phyloP scores from a whole-genome alignment of 2,113 vertebrate genomes.

The Gavia stellata region DNA sequence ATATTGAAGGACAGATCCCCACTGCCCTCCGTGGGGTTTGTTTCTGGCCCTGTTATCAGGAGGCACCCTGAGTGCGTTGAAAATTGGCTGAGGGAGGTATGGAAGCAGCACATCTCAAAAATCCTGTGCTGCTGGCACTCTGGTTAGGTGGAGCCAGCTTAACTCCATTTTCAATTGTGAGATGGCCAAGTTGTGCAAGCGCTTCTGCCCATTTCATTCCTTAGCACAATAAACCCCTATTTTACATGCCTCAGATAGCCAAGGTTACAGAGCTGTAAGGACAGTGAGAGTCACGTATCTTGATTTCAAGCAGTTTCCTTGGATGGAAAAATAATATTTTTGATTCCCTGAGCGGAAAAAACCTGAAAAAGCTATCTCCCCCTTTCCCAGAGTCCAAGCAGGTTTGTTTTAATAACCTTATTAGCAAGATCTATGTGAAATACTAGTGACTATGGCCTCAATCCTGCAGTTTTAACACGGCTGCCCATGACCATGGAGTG shows the following conservation, averaged over 20 bases:
- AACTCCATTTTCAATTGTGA: slow-evolving; percentile 42
- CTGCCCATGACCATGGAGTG: not conserved
- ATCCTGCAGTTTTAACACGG: not conserved
- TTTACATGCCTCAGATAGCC: slow-evolving; percentile 18
- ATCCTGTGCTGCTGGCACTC: slow-evolving; percentile 17
- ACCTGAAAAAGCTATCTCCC: not conserved
- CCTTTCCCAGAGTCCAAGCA: not conserved
- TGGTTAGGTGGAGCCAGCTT: slow-evolving; percentile 43
- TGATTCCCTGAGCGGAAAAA: not conserved
- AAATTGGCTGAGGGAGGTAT: slow-evolving; percentile 24
- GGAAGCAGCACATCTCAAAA: slow-evolving; percentile 30
- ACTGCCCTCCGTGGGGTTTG: not conserved
- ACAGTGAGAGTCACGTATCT: slow-evolving; percentile 12
- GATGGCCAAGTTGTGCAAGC: slow-evolving; percentile 1
- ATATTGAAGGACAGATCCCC: slow-evolving; percentile 15
- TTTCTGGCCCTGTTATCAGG: slow-evolving; percentile 18
- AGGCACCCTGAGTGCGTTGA: slow-evolving; percentile 1
- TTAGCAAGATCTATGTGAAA: not conserved
- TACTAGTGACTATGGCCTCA: not conserved
- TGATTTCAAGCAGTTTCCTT: slow-evolving; percentile 42
- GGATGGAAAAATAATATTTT: slow-evolving; percentile 1
- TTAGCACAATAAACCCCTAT: slow-evolving; percentile 13
- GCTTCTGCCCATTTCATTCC: slow-evolving; percentile 39
- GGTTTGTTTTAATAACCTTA: slow-evolving; percentile 41
- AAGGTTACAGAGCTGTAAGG: slow-evolving; percentile 25